These are phyloP conservation scores for Heteractis magnifica DNA, from an alignment of 92 coral and sea anemone genomes.

Conservation along the genomic window DNA sequence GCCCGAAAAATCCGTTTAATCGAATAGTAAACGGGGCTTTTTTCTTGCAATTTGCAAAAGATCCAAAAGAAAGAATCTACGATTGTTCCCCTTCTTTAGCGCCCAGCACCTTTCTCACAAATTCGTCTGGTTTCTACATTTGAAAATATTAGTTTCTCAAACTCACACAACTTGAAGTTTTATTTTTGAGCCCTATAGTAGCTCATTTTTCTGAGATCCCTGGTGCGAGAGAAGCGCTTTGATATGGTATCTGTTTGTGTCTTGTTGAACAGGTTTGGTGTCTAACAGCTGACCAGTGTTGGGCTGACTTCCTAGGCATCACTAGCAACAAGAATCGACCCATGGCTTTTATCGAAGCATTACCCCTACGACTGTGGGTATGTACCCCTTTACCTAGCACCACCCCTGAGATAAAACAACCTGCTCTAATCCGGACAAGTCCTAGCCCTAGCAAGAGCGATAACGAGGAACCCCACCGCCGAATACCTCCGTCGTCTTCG, in stretches of 20 bases:
- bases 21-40: too few relatives aligned
- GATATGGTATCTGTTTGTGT: neutral
- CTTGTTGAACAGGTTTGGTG: slow-evolving; percentile 73
- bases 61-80: too few relatives aligned
- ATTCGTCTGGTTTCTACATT: too few relatives aligned
- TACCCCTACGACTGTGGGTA: slow-evolving; percentile 85
- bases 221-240: neutral
- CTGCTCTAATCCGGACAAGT: neutral
- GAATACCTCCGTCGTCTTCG: slow-evolving; percentile 24
- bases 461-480: slow-evolving; percentile 22
- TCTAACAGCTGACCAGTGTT: slow-evolving; percentile 75
- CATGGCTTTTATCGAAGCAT: slow-evolving; percentile 86
- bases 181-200: too few relatives aligned
- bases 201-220: neutral
- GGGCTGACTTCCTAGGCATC: slow-evolving; percentile 91
- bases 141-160: too few relatives aligned
- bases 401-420: slow-evolving; percentile 13
- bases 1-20: too few relatives aligned
- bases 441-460: neutral
- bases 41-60: too few relatives aligned
- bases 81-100: too few relatives aligned
- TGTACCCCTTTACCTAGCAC: slow-evolving; percentile 73
- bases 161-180: too few relatives aligned
- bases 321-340: slow-evolving; percentile 75
- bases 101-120: too few relatives aligned